These are phyloP conservation scores for Julus scandinavius DNA, from an alignment of 2,888 invertebrate genomes.

Conservation along the genomic window DNA sequence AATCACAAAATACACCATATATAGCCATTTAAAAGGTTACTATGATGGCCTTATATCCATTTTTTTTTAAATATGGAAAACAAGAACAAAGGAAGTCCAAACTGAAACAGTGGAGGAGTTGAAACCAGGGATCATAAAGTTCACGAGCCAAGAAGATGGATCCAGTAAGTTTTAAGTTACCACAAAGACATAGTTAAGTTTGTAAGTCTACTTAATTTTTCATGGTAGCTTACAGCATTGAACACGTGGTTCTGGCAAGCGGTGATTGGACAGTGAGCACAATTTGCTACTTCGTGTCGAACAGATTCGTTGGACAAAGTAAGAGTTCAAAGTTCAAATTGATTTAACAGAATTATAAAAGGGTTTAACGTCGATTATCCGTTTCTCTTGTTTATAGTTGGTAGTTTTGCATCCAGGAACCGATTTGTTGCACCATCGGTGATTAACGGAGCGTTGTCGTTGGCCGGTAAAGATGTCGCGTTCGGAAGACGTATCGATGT, in stretches of 20 bases:
- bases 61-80: neutral
- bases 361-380: no score
- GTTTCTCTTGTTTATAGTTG: neutral
- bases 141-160: neutral
- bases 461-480: neutral
- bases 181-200: no score
- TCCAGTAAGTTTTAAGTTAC: neutral
- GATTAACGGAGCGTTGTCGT: neutral
- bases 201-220: neutral
- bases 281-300: neutral
- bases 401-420: neutral
- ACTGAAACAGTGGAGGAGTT: neutral
- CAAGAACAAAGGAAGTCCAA: neutral
- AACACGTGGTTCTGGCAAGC: neutral
- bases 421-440: neutral
- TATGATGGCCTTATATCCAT: no score
- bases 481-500: neutral
- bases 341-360: no score
- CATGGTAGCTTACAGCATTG: neutral
- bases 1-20: no score
- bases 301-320: neutral
- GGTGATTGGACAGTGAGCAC: neutral
- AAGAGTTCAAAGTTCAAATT: neutral
- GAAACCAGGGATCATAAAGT: neutral
- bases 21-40: neutral